These are phyloP conservation scores for Mesoligia furuncula DNA, from an alignment of 2,888 invertebrate genomes.

Conservation along the genomic window DNA sequence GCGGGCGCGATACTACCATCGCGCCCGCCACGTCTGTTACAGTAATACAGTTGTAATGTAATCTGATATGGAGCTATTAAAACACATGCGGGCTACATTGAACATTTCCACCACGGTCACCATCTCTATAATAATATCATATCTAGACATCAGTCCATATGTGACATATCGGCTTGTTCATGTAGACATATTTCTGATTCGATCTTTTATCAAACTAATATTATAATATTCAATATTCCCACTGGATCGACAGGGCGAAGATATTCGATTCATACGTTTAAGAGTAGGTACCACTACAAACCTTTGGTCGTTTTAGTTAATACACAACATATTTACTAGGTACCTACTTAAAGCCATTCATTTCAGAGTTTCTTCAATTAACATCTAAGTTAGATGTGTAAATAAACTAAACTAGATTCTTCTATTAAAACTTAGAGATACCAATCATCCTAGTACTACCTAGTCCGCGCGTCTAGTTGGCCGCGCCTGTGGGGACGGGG, in stretches of 20 bases:
- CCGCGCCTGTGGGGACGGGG: too few relatives aligned
- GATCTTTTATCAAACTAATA: background rate
- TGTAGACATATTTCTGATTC: background rate
- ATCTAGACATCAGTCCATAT: background rate
- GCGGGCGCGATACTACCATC: too few relatives aligned
- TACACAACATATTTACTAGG: background rate
- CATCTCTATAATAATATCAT: background rate
- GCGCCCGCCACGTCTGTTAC: too few relatives aligned
- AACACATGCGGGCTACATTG: background rate
- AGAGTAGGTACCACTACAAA: conserved; percentile 1
- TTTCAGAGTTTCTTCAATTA: conserved; percentile 14
- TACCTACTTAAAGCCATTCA: background rate
- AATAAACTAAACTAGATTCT: background rate
- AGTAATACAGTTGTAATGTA: background rate
- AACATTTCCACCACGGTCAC: background rate
- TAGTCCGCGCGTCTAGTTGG: too few relatives aligned
- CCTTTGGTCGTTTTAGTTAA: conserved; percentile 5
- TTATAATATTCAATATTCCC: too few relatives aligned
- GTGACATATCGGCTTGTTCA: background rate
- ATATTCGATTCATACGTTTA: too few relatives aligned
- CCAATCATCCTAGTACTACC: background rate
- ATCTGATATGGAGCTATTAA: background rate
- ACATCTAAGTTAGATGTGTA: background rate
- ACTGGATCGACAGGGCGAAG: too few relatives aligned
- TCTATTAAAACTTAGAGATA: too few relatives aligned